Base-by-base conservation (phyloP, 2,113 vertebrate species). In the Pachyramphus minor region DNA sequence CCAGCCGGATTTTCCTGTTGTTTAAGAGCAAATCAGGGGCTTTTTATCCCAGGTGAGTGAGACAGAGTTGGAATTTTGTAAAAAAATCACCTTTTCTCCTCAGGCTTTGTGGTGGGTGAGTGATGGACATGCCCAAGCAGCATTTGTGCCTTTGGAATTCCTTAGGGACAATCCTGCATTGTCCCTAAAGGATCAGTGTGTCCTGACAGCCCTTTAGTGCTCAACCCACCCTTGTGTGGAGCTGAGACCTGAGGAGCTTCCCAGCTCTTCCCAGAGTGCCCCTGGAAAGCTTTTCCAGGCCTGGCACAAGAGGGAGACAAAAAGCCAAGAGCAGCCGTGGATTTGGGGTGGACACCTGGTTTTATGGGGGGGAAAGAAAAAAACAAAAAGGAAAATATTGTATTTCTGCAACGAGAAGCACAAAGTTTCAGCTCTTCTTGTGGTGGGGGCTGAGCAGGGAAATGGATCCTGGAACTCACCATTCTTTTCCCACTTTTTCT, bases 41-140 rank as follows among this genome's bases (percentile, higher is more conserved):
- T 25, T 80, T 64, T 45, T 7, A 23, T 47, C 30, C 31, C 47
- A 35, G 58, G 19, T 30, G 7, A 62, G 23, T 41, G 41, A 55
- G 37, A 50, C 13, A 35, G 56, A 35, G 18, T 2, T 23, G 74
- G 45, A 31, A 47, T 27, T 67, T 45, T 17, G 11, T 25, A 2
- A 37, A 60, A 35, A 52, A 8, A 6, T 13, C 33, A 11, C 27
- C 12, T 71, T 62, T 79, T 63, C 33, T 62, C 39, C 20, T 50
- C 0, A 3, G 50, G 49, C 30, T 33, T 7, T 8, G 33, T 20
- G 24, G 30, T 0, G 7, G 81, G 3, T 1, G 22, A 58, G 12
- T 1, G 52, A 28, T 39, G 37, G 39, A 1, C 0, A 0, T 69
- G 30, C 5, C 66, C 16, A 0, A 5, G 86, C 24, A 35, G 56